These are phyloP conservation scores for Entomobrya proxima DNA, from an alignment of 2,888 invertebrate species.

Conservation along the genomic window DNA sequence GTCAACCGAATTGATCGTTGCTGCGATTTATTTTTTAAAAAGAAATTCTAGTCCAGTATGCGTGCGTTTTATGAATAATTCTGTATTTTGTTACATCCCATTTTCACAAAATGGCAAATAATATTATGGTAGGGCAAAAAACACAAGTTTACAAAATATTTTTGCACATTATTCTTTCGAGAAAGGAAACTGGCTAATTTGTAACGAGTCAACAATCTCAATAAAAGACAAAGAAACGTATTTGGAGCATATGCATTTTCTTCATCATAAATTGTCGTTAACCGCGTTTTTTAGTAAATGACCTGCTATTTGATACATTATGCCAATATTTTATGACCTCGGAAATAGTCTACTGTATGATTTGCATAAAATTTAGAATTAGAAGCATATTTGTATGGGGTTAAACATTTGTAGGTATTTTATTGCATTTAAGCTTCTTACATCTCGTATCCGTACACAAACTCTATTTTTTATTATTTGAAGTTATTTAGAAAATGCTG, in stretches of 20 bases:
- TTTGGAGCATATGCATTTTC: conserved; percentile 4
- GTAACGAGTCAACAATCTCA: conserved; percentile 31
- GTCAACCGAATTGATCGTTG: background rate
- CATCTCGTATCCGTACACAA: too few species aligned
- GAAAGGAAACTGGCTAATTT: conserved; percentile 34
- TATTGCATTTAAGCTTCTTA: too few species aligned
- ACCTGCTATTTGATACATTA: too few species aligned
- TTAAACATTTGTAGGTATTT: too few species aligned
- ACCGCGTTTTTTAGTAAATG: background rate
- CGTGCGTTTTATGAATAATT: background rate
- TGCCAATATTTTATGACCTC: background rate
- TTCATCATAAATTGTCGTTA: background rate
- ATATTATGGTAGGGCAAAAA: background rate
- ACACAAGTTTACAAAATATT: background rate
- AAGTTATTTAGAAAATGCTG: too few species aligned
- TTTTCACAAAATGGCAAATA: too few species aligned
- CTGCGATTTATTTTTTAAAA: background rate
- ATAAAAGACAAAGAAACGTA: background rate
- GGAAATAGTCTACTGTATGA: too few species aligned
- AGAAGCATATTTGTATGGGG: too few species aligned
- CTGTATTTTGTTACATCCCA: too few species aligned
- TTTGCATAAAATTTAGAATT: too few species aligned
- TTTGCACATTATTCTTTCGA: background rate
- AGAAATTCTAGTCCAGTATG: too few species aligned
- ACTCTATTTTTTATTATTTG: too few species aligned